Conservation (phyloP, 2,113 vertebrate genomes). For the Phainopepla nitens region DNA sequence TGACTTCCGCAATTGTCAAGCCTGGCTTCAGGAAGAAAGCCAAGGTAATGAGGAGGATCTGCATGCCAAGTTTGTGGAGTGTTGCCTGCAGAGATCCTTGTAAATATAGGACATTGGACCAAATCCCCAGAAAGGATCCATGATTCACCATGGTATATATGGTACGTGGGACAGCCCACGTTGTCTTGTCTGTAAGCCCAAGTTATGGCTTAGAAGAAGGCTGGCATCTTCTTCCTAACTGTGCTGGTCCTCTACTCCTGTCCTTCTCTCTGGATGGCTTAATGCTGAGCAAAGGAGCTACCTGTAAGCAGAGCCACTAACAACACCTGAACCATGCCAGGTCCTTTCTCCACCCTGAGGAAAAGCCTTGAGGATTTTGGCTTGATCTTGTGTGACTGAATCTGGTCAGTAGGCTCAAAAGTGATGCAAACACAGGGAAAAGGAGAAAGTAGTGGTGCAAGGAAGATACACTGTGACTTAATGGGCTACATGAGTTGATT, state of each 20-base stretch:
- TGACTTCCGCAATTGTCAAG: not conserved
- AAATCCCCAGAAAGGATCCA: not conserved
- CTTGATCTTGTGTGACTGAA: not conserved
- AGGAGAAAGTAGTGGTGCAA: not conserved
- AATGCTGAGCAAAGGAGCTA: not conserved
- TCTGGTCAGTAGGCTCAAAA: not conserved
- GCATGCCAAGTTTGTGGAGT: not conserved
- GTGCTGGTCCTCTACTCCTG: not conserved
- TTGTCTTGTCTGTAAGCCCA: not conserved
- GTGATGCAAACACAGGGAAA: not conserved
- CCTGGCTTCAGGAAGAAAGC: not conserved
- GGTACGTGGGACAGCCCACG: rapidly evolving
- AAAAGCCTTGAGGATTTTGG: not conserved
- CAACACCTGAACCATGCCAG: not conserved
- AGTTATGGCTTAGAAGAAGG: not conserved
- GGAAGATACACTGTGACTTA: not conserved
- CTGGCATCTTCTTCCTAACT: not conserved
- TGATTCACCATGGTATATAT: rapidly evolving
- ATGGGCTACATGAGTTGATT: not conserved
- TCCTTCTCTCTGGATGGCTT: not conserved
- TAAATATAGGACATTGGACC: not conserved
- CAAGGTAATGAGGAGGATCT: rapidly evolving
- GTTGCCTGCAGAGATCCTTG: not conserved
- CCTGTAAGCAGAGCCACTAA: not conserved
- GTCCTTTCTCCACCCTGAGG: not conserved